These are phyloP conservation scores for Takifugu rubripes DNA, from an alignment of 2,797 vertebrate genomes.

Conservation along the genomic window DNA sequence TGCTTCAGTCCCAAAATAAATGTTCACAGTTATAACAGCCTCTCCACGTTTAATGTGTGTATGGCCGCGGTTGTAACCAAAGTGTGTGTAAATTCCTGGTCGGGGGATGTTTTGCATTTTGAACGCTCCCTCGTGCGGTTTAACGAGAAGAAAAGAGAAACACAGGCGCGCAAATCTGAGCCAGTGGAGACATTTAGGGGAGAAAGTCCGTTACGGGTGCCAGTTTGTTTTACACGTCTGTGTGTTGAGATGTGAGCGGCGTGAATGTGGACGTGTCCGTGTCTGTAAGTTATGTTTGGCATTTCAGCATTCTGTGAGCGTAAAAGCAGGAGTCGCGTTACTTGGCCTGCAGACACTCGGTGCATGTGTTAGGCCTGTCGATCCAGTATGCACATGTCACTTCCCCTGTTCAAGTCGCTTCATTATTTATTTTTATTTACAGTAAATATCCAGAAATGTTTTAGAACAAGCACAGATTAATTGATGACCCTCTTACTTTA, in stretches of 20 bases:
- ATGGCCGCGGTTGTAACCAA: no score
- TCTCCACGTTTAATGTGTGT: no score
- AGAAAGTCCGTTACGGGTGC: slow-evolving; percentile 62
- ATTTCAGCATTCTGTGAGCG: slow-evolving; percentile 62
- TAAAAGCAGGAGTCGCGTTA: slow-evolving; percentile 63
- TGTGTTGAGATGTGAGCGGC: slow-evolving; percentile 55
- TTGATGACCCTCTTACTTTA: background rate
- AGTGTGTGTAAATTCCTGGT: no score
- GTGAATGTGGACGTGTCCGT: slow-evolving; percentile 50
- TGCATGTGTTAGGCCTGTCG: slow-evolving; percentile 40
- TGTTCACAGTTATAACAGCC: no score
- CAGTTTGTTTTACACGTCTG: slow-evolving; percentile 61
- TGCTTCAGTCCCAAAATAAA: no score
- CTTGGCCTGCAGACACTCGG: slow-evolving; percentile 43
- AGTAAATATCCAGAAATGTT: slow-evolving; percentile 5
- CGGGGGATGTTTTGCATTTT: no score
- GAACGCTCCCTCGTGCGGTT: background rate
- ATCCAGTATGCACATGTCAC: slow-evolving; percentile 25
- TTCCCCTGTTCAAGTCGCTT: slow-evolving; percentile 17
- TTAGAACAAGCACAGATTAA: slow-evolving; percentile 2
- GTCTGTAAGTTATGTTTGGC: slow-evolving; percentile 53
- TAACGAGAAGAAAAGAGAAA: background rate
- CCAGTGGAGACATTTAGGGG: slow-evolving; percentile 58
- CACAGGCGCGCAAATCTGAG: slow-evolving; percentile 24
- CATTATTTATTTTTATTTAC: background rate